Evolutionary conservation across 2,888 invertebrate genomes (phyloP).

Genomic region (Lithophane ornitopus): DNA sequence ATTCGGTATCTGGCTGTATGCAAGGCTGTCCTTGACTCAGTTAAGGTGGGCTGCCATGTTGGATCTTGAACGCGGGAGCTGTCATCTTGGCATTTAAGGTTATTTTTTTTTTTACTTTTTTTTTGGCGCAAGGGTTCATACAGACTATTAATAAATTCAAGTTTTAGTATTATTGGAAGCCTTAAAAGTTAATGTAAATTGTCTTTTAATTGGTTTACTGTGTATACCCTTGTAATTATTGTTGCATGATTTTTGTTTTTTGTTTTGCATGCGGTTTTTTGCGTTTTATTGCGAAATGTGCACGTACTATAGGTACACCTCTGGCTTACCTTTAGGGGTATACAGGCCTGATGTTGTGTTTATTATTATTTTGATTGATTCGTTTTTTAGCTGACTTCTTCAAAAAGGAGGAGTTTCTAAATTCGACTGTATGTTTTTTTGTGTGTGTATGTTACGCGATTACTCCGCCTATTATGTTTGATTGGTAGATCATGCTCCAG

Average conservation of each 20-base stretch:
- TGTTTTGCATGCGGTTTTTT: conserved; percentile 15
- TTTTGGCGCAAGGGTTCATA: conserved; percentile 56
- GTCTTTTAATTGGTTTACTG: conserved; percentile 36
- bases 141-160: conserved; percentile 37
- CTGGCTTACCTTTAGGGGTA: too few relatives aligned
- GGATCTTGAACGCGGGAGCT: conserved; percentile 71
- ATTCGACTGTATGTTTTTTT: too few relatives aligned
- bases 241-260: conserved; percentile 42
- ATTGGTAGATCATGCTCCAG: too few relatives aligned
- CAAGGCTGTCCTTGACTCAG: conserved; percentile 80
- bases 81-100: conserved; percentile 82
- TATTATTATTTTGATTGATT: too few relatives aligned
- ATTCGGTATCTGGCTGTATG: conserved; percentile 68
- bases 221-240: conserved; percentile 43
- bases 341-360: too few relatives aligned
- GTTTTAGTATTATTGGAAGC: conserved; percentile 12
- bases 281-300: too few relatives aligned
- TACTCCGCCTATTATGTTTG: too few relatives aligned
- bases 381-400: too few relatives aligned
- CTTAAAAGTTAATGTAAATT: conserved; percentile 18
- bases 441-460: too few relatives aligned
- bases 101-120: conserved; percentile 57
- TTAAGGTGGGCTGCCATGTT: conserved; percentile 81
- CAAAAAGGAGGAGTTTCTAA: too few relatives aligned
- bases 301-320: too few relatives aligned